Evolutionary conservation across 2,888 invertebrate genomes (phyloP).

Genomic region (Drosophila fulvimacula): DNA sequence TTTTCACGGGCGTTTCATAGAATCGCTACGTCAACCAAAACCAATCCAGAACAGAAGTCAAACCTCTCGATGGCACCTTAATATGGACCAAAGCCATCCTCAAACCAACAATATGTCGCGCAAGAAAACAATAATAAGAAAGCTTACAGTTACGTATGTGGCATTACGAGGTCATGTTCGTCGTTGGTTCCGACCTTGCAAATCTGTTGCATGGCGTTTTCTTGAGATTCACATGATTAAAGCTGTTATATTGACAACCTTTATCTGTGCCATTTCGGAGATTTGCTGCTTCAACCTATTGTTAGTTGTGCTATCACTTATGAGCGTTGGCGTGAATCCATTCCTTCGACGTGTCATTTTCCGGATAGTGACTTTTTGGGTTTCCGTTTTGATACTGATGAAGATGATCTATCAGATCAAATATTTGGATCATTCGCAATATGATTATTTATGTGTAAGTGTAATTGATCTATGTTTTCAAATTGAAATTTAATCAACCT

Average conservation of each 20-base stretch:
- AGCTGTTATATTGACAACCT: conserved; percentile 92
- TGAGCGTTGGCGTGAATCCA: conserved; percentile 90
- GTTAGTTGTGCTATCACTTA: conserved; percentile 90
- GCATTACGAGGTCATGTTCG: conserved; percentile 49
- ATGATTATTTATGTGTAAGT: conserved; percentile 92
- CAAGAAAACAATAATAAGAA: conserved; percentile 20
- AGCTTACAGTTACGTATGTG: conserved; percentile 29
- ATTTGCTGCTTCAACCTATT: conserved; percentile 93
- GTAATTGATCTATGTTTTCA: neutral
- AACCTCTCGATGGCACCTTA: neutral
- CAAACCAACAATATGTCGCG: neutral
- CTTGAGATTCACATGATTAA: conserved; percentile 97
- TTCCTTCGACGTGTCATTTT: conserved; percentile 89
- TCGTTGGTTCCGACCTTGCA: conserved; percentile 63
- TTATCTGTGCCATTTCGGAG: conserved; percentile 90
- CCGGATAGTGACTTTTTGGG: conserved; percentile 90
- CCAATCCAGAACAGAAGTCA: conserved; percentile 3
- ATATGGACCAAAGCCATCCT: neutral
- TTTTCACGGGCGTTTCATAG: conserved; percentile 97
- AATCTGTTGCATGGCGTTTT: conserved; percentile 89
- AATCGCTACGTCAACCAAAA: conserved; percentile 80
- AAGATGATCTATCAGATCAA: conserved; percentile 98
- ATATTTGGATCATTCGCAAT: conserved; percentile 90
- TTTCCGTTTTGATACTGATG: conserved; percentile 92
- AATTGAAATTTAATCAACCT: neutral